A percentile compares a stretch with the other conserved stretches of the same genome.
Conservation (phyloP, 2,888 invertebrate genomes). For the Leptura quadrifasciata region DNA sequence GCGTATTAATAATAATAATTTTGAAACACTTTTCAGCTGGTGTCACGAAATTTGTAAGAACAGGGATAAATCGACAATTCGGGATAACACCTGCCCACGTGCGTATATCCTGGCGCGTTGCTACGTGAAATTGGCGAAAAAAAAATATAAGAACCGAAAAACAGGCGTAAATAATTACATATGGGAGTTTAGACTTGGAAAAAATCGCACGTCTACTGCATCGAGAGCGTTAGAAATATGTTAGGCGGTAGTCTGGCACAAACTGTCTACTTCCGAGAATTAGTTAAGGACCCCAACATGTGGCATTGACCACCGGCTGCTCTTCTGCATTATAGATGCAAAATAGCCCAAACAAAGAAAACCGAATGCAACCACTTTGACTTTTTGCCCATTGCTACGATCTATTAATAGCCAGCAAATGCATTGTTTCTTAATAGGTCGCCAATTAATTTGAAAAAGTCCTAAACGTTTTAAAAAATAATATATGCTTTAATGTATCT, state of each 20-base stretch:
- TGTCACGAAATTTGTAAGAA: slow-evolving; percentile 51
- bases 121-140: slow-evolving; percentile 26
- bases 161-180: slow-evolving; percentile 37
- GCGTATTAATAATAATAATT: slow-evolving; percentile 47
- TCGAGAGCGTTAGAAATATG: slow-evolving; percentile 60
- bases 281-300: slow-evolving; percentile 58
- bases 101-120: slow-evolving; percentile 24
- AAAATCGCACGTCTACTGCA: background rate
- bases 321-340: slow-evolving; percentile 57
- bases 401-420: slow-evolving; percentile 30
- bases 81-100: slow-evolving; percentile 37
- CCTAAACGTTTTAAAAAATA: background rate
- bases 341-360: slow-evolving; percentile 50
- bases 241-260: slow-evolving; percentile 57
- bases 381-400: slow-evolving; percentile 25
- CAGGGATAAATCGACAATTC: slow-evolving; percentile 48
- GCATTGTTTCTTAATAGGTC: background rate
- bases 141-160: slow-evolving; percentile 23
- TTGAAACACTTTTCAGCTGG: slow-evolving; percentile 49
- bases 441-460: slow-evolving; percentile 41
- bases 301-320: slow-evolving; percentile 60
- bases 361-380: slow-evolving; percentile 34
- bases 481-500: too few species aligned
- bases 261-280: slow-evolving; percentile 59
- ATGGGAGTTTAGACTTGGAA: background rate